Conservation (phyloP, 2,888 invertebrate genomes). For the Tinea semifulvella region DNA sequence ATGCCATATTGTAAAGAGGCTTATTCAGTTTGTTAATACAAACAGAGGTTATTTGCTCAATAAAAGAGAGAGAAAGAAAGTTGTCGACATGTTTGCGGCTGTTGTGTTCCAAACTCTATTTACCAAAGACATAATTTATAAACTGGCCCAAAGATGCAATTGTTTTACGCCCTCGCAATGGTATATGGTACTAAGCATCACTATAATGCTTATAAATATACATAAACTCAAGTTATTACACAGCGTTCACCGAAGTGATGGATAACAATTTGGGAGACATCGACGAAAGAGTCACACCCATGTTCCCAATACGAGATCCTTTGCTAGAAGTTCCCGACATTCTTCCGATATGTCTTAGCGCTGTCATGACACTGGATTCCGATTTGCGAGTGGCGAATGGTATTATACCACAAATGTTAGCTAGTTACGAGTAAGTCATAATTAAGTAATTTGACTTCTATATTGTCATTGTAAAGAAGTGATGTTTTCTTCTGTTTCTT, state of each 20-base stretch:
- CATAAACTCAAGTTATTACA: constrained; percentile 49
- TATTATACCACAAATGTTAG: constrained; percentile 30
- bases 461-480: too few species aligned
- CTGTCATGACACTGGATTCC: constrained; percentile 32
- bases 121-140: not conserved
- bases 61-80: constrained; percentile 18
- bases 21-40: not conserved
- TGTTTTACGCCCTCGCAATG: constrained; percentile 11
- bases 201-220: too few species aligned
- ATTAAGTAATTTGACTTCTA: too few species aligned
- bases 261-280: constrained; percentile 57
- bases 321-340: constrained; percentile 14
- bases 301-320: constrained; percentile 20
- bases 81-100: constrained; percentile 26
- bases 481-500: too few species aligned
- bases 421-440: too few species aligned
- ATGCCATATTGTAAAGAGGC: too few species aligned
- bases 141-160: not conserved
- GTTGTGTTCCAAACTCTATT: constrained; percentile 22
- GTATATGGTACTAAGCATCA: too few species aligned
- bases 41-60: constrained; percentile 4
- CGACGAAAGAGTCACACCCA: constrained; percentile 55
- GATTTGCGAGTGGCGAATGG: constrained; percentile 43
- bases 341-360: constrained; percentile 16
- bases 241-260: constrained; percentile 42